Conservation (phyloP, 2,888 invertebrate genomes). For the Spodoptera exigua region DNA sequence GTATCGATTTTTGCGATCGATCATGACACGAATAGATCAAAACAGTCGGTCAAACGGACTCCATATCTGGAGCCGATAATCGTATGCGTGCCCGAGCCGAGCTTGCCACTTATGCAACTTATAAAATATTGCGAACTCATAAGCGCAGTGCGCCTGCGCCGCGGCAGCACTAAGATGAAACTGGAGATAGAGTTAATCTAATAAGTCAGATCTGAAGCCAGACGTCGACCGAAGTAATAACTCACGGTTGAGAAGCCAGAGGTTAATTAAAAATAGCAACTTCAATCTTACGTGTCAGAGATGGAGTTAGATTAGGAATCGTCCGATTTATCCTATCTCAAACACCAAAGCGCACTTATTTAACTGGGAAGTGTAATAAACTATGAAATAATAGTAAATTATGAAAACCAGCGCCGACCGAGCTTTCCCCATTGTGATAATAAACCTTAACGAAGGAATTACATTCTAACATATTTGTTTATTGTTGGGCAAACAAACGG, state of each 20-base stretch:
- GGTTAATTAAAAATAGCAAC: conserved; percentile 89
- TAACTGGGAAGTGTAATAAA: conserved; percentile 53
- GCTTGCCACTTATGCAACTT: conserved; percentile 79
- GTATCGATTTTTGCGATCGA: conserved; percentile 65
- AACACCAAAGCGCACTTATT: conserved; percentile 57
- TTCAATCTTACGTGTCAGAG: conserved; percentile 83
- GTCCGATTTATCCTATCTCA: conserved; percentile 73
- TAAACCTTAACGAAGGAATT: conserved; percentile 15
- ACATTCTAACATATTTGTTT: conserved; percentile 38
- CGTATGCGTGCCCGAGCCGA: conserved; percentile 72
- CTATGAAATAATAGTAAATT: conserved; percentile 45
- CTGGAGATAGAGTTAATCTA: conserved; percentile 87
- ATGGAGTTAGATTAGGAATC: conserved; percentile 79
- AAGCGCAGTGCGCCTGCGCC: conserved; percentile 72
- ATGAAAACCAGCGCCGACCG: conserved; percentile 24
- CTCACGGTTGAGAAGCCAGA: conserved; percentile 85
- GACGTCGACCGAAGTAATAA: conserved; percentile 85
- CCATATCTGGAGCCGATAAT: conserved; percentile 79
- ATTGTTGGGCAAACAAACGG: conserved; percentile 56
- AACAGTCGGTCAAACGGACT: conserved; percentile 74
- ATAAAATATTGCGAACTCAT: conserved; percentile 86
- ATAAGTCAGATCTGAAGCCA: conserved; percentile 87
- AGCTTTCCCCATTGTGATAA: conserved; percentile 16
- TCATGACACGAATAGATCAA: conserved; percentile 74
- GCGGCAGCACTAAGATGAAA: conserved; percentile 78